Percentiles rank a stretch among this genome's conserved stretches.
phyloP scores from a whole-genome alignment of 37 sponge, comb jelly and placozoan genomes.

The Aphrocallistes beatrix region DNA sequence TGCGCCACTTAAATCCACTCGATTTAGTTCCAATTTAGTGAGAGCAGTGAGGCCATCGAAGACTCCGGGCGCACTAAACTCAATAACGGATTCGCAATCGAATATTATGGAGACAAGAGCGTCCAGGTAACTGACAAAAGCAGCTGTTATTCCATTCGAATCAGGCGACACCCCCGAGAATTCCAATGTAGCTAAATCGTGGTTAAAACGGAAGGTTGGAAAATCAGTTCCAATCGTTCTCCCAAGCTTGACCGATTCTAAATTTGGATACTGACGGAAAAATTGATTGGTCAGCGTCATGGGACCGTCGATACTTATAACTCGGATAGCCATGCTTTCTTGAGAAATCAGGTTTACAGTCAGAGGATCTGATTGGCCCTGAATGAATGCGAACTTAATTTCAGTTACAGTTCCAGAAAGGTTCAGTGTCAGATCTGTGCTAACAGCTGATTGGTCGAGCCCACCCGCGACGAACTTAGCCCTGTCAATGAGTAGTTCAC shows the following conservation, averaged over 20 bases:
- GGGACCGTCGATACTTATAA: not conserved
- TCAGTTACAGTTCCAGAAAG: not conserved
- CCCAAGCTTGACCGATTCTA: not conserved
- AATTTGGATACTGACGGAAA: not conserved
- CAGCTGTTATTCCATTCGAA: not conserved
- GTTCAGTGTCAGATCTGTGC: not conserved
- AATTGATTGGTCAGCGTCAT: not conserved
- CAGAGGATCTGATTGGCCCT: too few relatives aligned
- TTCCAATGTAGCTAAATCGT: not conserved
- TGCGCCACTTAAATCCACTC: not conserved
- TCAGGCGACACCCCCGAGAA: not conserved
- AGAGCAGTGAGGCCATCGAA: not conserved
- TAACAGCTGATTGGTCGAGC: not conserved
- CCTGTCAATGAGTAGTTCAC: not conserved
- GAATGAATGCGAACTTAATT: not conserved
- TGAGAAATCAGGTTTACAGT: too few relatives aligned
- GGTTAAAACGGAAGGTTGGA: constrained; percentile 5
- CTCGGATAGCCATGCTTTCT: too few relatives aligned
- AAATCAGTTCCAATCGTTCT: not conserved
- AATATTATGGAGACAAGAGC: not conserved
- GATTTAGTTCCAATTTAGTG: not conserved
- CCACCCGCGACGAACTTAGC: not conserved
- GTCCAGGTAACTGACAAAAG: not conserved
- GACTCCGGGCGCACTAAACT: not conserved
- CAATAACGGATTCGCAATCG: not conserved